phyloP scores from a whole-genome alignment of 2,113 vertebrate genomes.

The Labrus mixtus region DNA sequence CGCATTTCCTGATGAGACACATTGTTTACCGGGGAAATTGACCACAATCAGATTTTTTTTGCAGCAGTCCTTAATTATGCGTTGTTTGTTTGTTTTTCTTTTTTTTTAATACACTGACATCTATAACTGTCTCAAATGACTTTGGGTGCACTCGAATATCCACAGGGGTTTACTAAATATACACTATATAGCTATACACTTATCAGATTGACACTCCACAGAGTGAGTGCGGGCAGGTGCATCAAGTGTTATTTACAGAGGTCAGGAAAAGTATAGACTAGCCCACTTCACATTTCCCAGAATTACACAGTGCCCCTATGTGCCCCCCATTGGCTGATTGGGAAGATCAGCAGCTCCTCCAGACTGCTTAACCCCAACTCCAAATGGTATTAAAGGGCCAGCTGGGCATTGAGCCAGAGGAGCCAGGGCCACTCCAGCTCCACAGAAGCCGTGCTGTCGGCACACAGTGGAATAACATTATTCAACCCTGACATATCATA shows the following conservation, averaged over 20 bases:
- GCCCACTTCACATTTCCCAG: conserved; percentile 49
- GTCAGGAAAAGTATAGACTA: conserved; percentile 55
- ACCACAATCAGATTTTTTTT: background rate
- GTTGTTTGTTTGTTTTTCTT: background rate
- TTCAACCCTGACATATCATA: conserved; percentile 62
- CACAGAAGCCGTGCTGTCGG: conserved; percentile 51
- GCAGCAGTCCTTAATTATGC: background rate
- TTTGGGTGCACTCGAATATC: background rate
- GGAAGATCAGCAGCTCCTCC: conserved; percentile 58
- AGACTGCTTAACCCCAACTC: conserved; percentile 63
- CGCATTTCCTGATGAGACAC: too few species aligned
- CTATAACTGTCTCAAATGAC: background rate
- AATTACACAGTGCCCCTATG: conserved; percentile 42
- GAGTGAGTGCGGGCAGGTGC: conserved; percentile 11
- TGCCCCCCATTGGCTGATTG: conserved; percentile 49
- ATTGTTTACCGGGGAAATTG: background rate
- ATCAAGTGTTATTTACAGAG: conserved; percentile 23
- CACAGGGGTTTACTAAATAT: conserved; percentile 22
- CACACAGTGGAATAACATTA: conserved; percentile 43
- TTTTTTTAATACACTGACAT: background rate
- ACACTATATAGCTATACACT: conserved; percentile 2
- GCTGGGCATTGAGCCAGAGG: conserved; percentile 54
- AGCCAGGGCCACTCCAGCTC: conserved; percentile 32
- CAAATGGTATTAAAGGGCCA: conserved; percentile 68
- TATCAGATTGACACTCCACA: conserved; percentile 25